phyloP scores from a whole-genome alignment of 2,888 invertebrate genomes.

The Hedychridium roseum region DNA sequence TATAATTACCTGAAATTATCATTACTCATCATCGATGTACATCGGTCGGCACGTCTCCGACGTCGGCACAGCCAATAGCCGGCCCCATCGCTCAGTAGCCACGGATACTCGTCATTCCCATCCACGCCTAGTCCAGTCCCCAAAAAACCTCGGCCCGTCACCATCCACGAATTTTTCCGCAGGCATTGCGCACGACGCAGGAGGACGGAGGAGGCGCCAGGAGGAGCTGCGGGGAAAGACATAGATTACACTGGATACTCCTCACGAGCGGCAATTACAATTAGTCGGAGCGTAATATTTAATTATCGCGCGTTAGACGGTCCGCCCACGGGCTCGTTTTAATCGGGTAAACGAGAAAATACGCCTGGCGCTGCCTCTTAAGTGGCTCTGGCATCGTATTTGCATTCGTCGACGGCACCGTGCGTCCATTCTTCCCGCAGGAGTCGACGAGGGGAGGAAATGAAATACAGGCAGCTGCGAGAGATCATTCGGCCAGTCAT shows the following conservation, averaged over 20 bases:
- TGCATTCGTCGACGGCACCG: constrained; percentile 16
- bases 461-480: constrained; percentile 8
- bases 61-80: not conserved
- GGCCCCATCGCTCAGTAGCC: no score
- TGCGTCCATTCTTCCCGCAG: not conserved
- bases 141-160: no score
- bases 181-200: constrained; percentile 3
- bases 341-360: constrained; percentile 20
- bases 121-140: no score
- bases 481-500: constrained; percentile 7
- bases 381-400: constrained; percentile 11
- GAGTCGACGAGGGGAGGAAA: constrained; percentile 2
- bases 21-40: constrained; percentile 42
- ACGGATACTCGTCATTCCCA: no score
- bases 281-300: constrained; percentile 28
- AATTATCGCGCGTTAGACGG: constrained; percentile 26
- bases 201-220: constrained; percentile 4
- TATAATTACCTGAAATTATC: constrained; percentile 45
- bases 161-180: no score
- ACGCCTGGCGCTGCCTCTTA: constrained; percentile 10
- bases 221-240: constrained; percentile 15
- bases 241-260: constrained; percentile 20
- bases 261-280: constrained; percentile 25
- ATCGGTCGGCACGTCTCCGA: constrained; percentile 18
- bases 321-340: constrained; percentile 21